Base-by-base conservation (phyloP, 2,888 invertebrate species). In the Vesta saturnalis region DNA sequence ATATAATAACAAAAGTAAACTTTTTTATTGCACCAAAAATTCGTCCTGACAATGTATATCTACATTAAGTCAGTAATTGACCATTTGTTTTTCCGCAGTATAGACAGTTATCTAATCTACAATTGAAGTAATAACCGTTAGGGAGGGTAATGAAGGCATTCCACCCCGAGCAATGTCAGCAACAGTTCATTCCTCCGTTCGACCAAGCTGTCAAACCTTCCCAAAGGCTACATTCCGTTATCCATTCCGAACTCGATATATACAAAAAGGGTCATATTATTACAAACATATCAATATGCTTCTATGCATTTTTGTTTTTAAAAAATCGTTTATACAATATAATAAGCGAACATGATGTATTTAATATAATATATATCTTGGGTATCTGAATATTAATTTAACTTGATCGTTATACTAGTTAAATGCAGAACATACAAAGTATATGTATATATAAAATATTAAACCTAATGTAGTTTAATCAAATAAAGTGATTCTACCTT, bases 131-230 rank as follows among this genome's bases (percentile, higher is more conserved):
- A 59, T 23, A 57, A 58, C 47, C 46, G 54, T 58, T 39, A 64
- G 67, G 61, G 57, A 54, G 52, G 73, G 62, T 71, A 73, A 73
- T 69, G 69, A 65, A 73, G 73, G 73, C 66, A 73, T 73, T 70
- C 66, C 64, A 72, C 73, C 70, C 70, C 68, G 61, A 66, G 70
- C 62, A 68, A 67, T 72, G 73, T 72, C 73, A 73, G 71, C 70
- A 60, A 61, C 73, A 73, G 73, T 71, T 71, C 67, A 63, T 55
- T 69, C 60, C 71, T 67, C 67, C 30, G 62, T 67, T 69, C 70
- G 71, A 67, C 69, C 71, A 64, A 70, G 67, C 69, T 71, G 73
- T 73, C 73, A 73, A 73, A 71, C 67, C 67, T 58, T 67, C 71
- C 73, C 67, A 58, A 67, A 56, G 73, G 73, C 70, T 58, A 63